Evolutionary conservation across 2,113 vertebrate genomes (phyloP), one percentile per base, ranked within the genome.

Genomic region (Thymallus thymallus): DNA sequence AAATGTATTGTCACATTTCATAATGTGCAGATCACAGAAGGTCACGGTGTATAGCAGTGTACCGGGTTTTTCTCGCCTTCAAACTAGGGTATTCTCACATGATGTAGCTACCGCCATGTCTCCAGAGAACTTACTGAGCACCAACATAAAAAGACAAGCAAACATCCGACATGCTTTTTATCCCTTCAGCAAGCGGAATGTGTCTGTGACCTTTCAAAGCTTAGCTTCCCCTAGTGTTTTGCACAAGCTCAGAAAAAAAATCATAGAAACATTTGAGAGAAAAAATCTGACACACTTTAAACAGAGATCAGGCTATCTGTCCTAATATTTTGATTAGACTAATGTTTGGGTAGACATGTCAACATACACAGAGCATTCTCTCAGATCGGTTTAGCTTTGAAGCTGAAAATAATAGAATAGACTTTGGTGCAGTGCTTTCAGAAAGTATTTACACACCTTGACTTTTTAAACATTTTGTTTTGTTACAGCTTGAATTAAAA

Each of bases 191-290:
- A 72, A 69, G 69, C 81, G 55, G 79, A 85, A 80, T 86, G 80
- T 85, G 86, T 89, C 86, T 86, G 86, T 90, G 88, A 91, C 90
- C 91, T 91, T 90, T 89, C 83, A 86, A 87, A 91, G 84, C 72
- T 77, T 73, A 68, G 62, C 73, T 75, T 88, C 84, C 64, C 78
- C 88, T 74, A 4, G 74, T 75, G 86, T 78, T 80, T 87, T 78
- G 58, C 78, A 69, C 78, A 83, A 78, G 79, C 76, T 78, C 81
- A 84, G 81, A 84, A 84, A 84, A 75, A 26, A 26, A 29, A 63
- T n/a, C n/a, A n/a, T n/a, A n/a, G n/a, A n/a, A n/a, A n/a, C n/a
- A n/a, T n/a, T n/a, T n/a, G 26, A 26, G 26, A 84, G 81, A 84
- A 84, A 84, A 75, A 26, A 29, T 3, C 24, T 4, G 84, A 83